Evolutionary conservation across 2,113 vertebrate genomes (phyloP), one percentile per base, ranked within the genome.

Genomic region (Noturus placidus): DNA sequence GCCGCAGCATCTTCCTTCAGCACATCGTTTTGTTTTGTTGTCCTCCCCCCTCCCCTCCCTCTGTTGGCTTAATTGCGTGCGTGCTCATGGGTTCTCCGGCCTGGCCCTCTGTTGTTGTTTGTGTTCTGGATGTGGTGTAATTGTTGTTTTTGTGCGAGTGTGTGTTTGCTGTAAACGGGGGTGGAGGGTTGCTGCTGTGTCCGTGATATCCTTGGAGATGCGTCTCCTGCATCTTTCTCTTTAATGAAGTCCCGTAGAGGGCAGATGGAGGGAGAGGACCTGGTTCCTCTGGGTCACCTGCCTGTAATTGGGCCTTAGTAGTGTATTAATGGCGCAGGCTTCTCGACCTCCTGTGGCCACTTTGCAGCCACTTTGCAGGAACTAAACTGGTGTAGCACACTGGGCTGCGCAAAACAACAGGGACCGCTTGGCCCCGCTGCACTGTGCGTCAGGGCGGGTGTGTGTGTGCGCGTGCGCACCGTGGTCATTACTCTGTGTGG

Each of bases 271-370:
- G 20, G 69, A 59, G 57, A 85, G 89, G 85, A 69, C 90, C 76
- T 70, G 89, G 90, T 65, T 90, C 92, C 94, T 91, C 91, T 92
- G 90, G 93, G 94, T 92, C 89, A 85, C 89, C 87, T 89, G 88
- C 74, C 89, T 93, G 91, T 95, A 93, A 95, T 95, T 95, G 94
- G 93, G 91, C 91, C 87, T 92, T 91, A 93, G 93, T 89, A 90
- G 91, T 87, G 70, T 81, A 90, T 93, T 94, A 91, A 92, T 92
- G 89, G 89, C 69, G 76, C 88, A 91, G 92, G 89, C 90, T 88
- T 57, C 85, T 83, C 80, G 92, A 94, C 93, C 94, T 95, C 93
- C 91, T 91, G 93, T 93, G 93, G 93, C 93, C 92, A 94, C 92
- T 94, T 94, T 93, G 90, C 91, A 92, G 89, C 93, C 92, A 94